Percentiles rank a stretch among this genome's conserved stretches.
Evolutionary conservation across 1,140 invertebrate genomes (phyloP).

Genomic region (Euwallacea similis): DNA sequence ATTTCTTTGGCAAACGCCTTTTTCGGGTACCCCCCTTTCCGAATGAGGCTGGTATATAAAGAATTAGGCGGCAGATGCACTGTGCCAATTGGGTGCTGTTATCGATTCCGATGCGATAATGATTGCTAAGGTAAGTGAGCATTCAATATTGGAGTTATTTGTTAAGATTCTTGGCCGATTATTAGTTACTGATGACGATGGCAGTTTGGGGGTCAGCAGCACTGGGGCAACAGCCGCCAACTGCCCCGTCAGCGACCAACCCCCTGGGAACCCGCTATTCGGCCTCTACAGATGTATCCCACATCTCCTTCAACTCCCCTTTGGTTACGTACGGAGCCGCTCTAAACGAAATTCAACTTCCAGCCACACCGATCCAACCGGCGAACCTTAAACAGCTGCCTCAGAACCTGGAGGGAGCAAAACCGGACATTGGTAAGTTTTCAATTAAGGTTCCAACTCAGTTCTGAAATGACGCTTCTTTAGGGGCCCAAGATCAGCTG

Average conservation of each 20-base stretch:
- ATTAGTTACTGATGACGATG: background rate
- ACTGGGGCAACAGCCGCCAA: conserved; percentile 1
- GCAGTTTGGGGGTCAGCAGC: background rate
- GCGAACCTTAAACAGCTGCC: conserved; percentile 21
- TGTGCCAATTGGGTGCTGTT: no score
- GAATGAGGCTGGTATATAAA: no score
- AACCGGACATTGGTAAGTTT: background rate
- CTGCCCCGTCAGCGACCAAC: background rate
- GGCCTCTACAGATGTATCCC: conserved; percentile 27
- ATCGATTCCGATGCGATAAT: no score
- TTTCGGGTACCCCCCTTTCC: background rate
- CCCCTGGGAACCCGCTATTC: conserved; percentile 26
- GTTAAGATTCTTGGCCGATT: no score
- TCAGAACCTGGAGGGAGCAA: background rate
- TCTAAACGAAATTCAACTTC: conserved; percentile 28
- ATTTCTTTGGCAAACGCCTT: conserved; percentile 3
- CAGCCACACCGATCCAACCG: conserved; percentile 25
- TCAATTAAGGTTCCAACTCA: background rate
- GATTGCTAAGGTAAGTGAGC: no score
- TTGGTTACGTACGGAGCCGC: conserved; percentile 27
- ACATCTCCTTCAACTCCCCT: conserved; percentile 29
- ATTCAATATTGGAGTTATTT: no score
- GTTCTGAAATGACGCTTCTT: background rate
- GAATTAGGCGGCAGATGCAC: no score
- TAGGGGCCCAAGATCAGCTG: background rate